Evolutionary conservation across 1,140 invertebrate genomes (phyloP).

Genomic region (Uloborus diversus): DNA sequence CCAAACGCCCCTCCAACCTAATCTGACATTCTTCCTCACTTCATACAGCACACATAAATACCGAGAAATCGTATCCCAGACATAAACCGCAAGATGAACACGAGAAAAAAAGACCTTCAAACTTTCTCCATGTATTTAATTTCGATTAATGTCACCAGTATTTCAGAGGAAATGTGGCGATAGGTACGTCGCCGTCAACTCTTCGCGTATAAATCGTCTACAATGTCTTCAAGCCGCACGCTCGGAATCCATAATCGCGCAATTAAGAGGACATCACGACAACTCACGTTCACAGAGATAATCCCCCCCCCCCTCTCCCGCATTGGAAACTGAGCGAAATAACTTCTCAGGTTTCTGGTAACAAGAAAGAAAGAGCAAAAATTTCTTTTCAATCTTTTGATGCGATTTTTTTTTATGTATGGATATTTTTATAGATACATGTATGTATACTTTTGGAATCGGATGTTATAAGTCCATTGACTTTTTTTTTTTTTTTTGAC

Average conservation of each 20-base stretch:
- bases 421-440: no score
- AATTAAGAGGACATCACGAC: conserved; percentile 31
- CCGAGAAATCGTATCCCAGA: not conserved
- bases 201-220: conserved; percentile 9
- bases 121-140: conserved; percentile 33
- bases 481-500: no score
- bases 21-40: no score
- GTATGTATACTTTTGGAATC: no score
- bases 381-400: no score
- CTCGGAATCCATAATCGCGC: conserved; percentile 45
- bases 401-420: no score
- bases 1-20: no score
- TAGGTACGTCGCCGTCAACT: conserved; percentile 23
- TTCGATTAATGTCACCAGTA: conserved; percentile 47
- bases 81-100: not conserved
- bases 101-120: conserved; percentile 5
- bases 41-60: not conserved
- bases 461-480: not conserved
- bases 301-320: conserved; percentile 9
- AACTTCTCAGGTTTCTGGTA: not conserved
- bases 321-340: conserved; percentile 5
- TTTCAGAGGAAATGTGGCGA: conserved; percentile 33
- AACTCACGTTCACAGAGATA: conserved; percentile 44
- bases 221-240: conserved; percentile 16
- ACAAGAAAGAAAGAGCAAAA: not conserved